Evolutionary conservation across 2,113 vertebrate genomes (phyloP), one percentile per base, ranked within the genome.

Genomic region (Cyanoderma ruficeps): DNA sequence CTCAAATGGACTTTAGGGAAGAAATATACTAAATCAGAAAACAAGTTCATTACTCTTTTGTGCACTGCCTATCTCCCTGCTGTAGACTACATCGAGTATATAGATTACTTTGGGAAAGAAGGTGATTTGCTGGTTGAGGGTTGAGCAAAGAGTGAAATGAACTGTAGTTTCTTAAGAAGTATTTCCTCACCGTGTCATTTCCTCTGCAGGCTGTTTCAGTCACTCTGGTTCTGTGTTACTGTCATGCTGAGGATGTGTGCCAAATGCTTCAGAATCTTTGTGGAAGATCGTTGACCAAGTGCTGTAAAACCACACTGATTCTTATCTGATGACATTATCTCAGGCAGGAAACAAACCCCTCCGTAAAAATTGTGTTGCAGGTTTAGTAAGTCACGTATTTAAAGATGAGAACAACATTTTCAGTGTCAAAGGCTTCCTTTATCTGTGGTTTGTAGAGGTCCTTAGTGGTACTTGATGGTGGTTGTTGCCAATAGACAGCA

Each of bases 341-440:
- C 82, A 92, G 96, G 79, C 93, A 95, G 89, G 92, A 96, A 94
- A 67, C 71, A 87, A 92, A 60, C 35, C 18, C 14, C 28, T 90
- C 1, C 0, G 42, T 90, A 39, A 83, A 93, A 94, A 86, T 8
- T 41, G 64, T 69, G 33, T 35, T 64, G 53, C 20, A 33, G 37
- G 77, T 82, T 90, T 84, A 88, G 44, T 83, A 88, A 88, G 88
- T 86, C 42, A n/a, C 15, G 4, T 60, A 67, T 60, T 89, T 87
- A 21, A 81, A 57, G 69, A 83, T 56, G 80, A 87, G 53, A 23
- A 24, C 0, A 7, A 52, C 5, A 0, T 69, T 70, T 41, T 78
- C 18, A 44, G 24, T 52, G 33, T 49, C n/a, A 64, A 37, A 93
- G 64, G 44, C 65, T 92, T 92, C 37, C 74, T 92, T 75, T 86